Conservation (phyloP, 1,140 invertebrate genomes). For the Brachionus paranguensis region DNA sequence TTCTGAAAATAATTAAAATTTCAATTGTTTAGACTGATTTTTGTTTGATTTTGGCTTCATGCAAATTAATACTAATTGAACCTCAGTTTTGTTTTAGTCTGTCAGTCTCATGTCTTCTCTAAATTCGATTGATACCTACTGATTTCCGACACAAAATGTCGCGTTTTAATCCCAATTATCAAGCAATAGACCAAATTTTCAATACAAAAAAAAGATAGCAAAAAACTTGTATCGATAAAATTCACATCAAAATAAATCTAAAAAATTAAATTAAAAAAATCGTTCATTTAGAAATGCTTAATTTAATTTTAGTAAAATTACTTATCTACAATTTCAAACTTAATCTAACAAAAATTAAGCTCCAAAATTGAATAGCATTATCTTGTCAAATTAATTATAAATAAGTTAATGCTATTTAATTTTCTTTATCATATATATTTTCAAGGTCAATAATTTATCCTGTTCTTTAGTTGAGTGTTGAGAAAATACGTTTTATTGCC, state of each 20-base stretch:
- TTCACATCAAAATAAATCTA: not conserved
- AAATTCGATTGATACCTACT: not conserved
- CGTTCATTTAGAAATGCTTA: not conserved
- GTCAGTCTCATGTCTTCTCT: not conserved
- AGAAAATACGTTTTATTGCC: too few species aligned
- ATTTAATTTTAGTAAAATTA: not conserved
- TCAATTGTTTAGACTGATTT: not conserved
- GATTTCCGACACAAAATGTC: constrained; percentile 14
- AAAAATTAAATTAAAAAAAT: not conserved
- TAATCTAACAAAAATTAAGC: not conserved
- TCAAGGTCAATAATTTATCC: not conserved
- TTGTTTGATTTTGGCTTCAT: not conserved
- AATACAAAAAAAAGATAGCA: not conserved
- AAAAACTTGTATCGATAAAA: not conserved
- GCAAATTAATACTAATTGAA: constrained; percentile 10
- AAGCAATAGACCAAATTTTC: not conserved
- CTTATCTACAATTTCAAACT: not conserved
- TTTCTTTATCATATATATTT: not conserved
- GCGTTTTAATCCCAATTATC: not conserved
- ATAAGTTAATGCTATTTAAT: not conserved
- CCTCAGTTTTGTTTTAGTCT: not conserved
- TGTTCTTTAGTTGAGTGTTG: too few species aligned
- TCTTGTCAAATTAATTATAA: not conserved
- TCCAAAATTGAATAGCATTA: not conserved
- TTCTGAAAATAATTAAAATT: constrained; percentile 17